A percentile compares a stretch with the other conserved stretches of the same genome.
Conservation (phyloP, 2,888 invertebrate genomes). For the Netelia fuscicornis region DNA sequence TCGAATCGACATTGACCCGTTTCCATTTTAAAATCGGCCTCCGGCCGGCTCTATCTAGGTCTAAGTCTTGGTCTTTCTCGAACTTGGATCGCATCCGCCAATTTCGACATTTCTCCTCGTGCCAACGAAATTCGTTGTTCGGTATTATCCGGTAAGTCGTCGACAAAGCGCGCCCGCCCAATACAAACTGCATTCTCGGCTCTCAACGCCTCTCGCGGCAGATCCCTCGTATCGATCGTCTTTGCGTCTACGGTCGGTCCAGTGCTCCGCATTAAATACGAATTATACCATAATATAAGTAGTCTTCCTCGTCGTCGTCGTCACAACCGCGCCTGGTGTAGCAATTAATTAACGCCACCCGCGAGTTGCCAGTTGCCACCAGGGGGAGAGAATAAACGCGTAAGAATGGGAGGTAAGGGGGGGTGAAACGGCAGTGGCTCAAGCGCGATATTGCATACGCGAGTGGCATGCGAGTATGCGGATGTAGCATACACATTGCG, state of each 20-base stretch:
- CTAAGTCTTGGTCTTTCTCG: conserved; percentile 53
- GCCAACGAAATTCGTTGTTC: background rate
- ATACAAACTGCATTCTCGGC: background rate
- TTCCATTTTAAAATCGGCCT: conserved; percentile 78
- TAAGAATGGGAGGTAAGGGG: background rate
- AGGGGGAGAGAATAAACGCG: conserved; percentile 2
- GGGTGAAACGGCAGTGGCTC: conserved; percentile 13
- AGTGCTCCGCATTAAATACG: no score
- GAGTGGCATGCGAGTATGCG: conserved; percentile 57
- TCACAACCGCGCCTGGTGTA: background rate
- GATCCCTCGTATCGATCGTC: background rate
- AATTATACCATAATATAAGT: no score
- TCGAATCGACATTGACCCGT: conserved; percentile 80
- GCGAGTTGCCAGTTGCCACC: background rate
- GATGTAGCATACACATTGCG: conserved; percentile 44
- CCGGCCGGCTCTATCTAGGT: conserved; percentile 67
- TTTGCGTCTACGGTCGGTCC: background rate
- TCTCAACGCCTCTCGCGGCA: conserved; percentile 15
- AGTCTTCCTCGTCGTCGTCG: no score
- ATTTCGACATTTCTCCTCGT: conserved; percentile 1
- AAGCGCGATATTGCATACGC: conserved; percentile 37
- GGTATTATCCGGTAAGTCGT: background rate
- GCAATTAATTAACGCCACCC: conserved; percentile 36
- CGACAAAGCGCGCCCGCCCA: background rate
- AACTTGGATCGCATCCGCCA: conserved; percentile 17